Evolutionary conservation across 2,888 invertebrate genomes (phyloP).

Genomic region (Scaptomyza cyrtandrae): DNA sequence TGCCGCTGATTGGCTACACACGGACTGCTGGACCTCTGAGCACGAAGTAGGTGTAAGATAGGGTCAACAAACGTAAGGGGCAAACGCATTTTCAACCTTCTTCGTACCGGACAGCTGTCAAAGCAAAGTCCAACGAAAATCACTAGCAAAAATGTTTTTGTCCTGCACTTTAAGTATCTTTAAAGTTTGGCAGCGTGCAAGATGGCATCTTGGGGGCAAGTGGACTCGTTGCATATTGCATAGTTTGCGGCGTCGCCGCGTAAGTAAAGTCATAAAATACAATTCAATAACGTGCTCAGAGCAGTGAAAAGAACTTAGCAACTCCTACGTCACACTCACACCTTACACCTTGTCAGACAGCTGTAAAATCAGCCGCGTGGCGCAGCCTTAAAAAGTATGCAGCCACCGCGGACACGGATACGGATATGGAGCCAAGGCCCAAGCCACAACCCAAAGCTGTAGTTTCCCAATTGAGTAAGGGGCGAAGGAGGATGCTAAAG

Average conservation of each 20-base stretch:
- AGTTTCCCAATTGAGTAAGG: slow-evolving; percentile 1
- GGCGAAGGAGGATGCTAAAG: slow-evolving; percentile 23
- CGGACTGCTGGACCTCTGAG: slow-evolving; percentile 23
- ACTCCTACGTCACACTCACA: slow-evolving; percentile 22
- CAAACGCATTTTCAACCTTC: slow-evolving; percentile 25
- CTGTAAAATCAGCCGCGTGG: slow-evolving; percentile 73
- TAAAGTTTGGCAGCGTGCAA: slow-evolving; percentile 47
- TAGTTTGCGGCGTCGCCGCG: slow-evolving; percentile 55
- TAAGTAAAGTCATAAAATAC: slow-evolving; percentile 75
- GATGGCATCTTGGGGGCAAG: slow-evolving; percentile 1
- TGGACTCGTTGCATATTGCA: slow-evolving; percentile 58
- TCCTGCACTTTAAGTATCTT: slow-evolving; percentile 58
- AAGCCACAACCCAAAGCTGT: slow-evolving; percentile 4
- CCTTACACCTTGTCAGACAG: slow-evolving; percentile 65
- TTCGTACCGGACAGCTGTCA: slow-evolving; percentile 64
- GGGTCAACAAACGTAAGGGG: neutral
- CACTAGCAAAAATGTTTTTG: slow-evolving; percentile 17
- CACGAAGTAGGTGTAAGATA: neutral
- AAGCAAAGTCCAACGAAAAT: slow-evolving; percentile 58
- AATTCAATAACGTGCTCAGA: slow-evolving; percentile 74
- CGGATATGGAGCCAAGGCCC: slow-evolving; percentile 15
- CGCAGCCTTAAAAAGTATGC: slow-evolving; percentile 67
- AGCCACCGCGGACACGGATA: slow-evolving; percentile 5
- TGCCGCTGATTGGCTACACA: slow-evolving; percentile 76
- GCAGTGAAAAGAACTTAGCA: slow-evolving; percentile 40